Evolutionary conservation across 1,140 invertebrate genomes (phyloP).

Genomic region (Drosophila malerkotliana): DNA sequence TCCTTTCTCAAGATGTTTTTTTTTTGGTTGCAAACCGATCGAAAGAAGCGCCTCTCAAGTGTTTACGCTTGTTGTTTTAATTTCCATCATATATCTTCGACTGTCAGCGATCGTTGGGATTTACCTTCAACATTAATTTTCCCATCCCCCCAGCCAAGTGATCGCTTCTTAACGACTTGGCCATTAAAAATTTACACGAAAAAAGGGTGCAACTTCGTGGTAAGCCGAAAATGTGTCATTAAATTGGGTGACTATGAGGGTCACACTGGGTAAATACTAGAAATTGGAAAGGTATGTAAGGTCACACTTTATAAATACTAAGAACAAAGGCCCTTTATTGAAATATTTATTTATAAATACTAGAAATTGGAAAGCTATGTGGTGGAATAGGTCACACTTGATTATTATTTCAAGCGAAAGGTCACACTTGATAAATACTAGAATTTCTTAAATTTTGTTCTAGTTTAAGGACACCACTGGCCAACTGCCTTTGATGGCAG

Average conservation of each 20-base stretch:
- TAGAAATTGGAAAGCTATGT: no score
- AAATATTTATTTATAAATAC: no score
- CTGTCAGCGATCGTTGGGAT: slow-evolving; percentile 53
- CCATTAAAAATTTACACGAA: slow-evolving; percentile 1
- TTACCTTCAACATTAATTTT: slow-evolving; percentile 17
- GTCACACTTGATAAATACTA: background rate
- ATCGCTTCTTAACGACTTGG: slow-evolving; percentile 54
- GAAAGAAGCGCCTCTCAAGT: slow-evolving; percentile 70
- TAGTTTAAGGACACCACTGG: background rate
- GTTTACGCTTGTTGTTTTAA: slow-evolving; percentile 80
- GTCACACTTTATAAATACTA: background rate
- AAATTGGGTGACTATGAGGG: background rate
- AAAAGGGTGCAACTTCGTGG: background rate
- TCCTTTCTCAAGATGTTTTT: slow-evolving; percentile 1
- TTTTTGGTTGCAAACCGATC: slow-evolving; percentile 24
- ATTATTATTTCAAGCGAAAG: no score
- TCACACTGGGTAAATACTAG: background rate
- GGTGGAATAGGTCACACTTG: no score
- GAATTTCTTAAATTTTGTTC: no score
- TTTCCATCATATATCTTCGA: slow-evolving; percentile 72
- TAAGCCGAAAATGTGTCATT: background rate
- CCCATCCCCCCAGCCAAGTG: slow-evolving; percentile 2
- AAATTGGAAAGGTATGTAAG: background rate
- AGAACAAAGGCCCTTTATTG: no score
- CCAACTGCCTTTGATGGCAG: background rate